Evolutionary conservation across 2,888 invertebrate genomes (phyloP).

Genomic region (Phyllotreta striolata): DNA sequence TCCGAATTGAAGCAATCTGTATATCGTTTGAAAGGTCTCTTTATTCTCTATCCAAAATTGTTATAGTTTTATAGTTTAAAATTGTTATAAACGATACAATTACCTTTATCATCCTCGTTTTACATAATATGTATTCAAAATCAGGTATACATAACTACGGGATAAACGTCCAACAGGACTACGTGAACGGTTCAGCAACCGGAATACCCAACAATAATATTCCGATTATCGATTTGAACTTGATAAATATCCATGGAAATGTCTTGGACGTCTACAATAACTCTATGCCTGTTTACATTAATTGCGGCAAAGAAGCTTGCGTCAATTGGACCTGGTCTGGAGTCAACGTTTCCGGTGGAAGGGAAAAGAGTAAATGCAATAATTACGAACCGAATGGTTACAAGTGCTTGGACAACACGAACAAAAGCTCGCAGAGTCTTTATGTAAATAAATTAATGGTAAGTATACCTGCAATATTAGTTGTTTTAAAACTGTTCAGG

Average conservation of each 20-base stretch:
- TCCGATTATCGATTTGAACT: constrained; percentile 36
- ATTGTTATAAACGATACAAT: neutral
- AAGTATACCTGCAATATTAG: too few species aligned
- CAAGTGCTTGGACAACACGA: constrained; percentile 12
- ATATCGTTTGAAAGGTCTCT: too few species aligned
- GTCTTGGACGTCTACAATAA: constrained; percentile 14
- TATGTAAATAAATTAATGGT: neutral
- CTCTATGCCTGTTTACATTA: constrained; percentile 36
- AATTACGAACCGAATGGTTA: constrained; percentile 34
- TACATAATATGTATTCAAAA: constrained; percentile 5
- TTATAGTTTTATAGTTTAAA: too few species aligned
- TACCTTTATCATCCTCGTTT: neutral
- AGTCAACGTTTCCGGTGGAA: constrained; percentile 33
- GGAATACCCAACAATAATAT: constrained; percentile 39
- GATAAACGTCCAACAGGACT: constrained; percentile 44
- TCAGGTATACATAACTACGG: constrained; percentile 41
- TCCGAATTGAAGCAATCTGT: too few species aligned
- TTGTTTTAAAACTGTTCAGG: too few species aligned
- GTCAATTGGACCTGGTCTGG: constrained; percentile 40
- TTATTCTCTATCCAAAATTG: too few species aligned
- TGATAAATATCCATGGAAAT: constrained; percentile 32
- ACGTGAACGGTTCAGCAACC: constrained; percentile 36
- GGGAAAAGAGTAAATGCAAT: constrained; percentile 31
- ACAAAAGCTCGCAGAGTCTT: neutral
- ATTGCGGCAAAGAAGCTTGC: constrained; percentile 39